Conservation (phyloP, 2,797 vertebrate genomes). For the Limnodromus scolopaceus region DNA sequence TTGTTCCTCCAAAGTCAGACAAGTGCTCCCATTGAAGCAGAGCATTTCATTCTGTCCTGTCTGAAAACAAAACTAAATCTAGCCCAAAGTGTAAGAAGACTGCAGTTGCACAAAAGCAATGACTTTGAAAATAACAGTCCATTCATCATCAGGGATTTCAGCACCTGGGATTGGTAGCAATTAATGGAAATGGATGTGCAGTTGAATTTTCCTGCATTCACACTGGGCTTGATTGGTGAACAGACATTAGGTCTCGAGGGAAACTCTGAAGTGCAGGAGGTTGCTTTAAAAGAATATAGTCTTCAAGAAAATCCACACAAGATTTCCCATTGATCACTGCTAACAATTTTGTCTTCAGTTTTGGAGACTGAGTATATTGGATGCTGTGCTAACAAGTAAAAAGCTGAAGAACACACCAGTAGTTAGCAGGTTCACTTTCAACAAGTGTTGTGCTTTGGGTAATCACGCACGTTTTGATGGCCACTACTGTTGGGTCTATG, state of each 20-base stretch:
- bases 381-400: not conserved
- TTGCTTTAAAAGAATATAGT: not conserved
- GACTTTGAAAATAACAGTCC: not conserved
- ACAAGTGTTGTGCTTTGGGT: not conserved
- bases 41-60: not conserved
- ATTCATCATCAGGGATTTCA: not conserved
- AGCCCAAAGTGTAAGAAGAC: not conserved
- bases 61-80: not conserved
- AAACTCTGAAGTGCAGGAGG: not conserved
- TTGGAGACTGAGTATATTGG: not conserved
- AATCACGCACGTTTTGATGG: not conserved
- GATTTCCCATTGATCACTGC: not conserved
- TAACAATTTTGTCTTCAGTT: not conserved
- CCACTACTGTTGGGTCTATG: not conserved
- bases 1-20: not conserved
- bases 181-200: not conserved
- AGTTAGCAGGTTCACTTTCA: not conserved
- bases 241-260: not conserved
- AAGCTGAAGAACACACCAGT: not conserved
- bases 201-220: not conserved
- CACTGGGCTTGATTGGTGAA: not conserved
- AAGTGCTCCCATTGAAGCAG: not conserved
- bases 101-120: not conserved
- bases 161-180: not conserved
- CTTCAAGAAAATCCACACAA: not conserved